Base-by-base conservation (phyloP, 2,888 invertebrate genomes). In the Melanotus villosus region DNA sequence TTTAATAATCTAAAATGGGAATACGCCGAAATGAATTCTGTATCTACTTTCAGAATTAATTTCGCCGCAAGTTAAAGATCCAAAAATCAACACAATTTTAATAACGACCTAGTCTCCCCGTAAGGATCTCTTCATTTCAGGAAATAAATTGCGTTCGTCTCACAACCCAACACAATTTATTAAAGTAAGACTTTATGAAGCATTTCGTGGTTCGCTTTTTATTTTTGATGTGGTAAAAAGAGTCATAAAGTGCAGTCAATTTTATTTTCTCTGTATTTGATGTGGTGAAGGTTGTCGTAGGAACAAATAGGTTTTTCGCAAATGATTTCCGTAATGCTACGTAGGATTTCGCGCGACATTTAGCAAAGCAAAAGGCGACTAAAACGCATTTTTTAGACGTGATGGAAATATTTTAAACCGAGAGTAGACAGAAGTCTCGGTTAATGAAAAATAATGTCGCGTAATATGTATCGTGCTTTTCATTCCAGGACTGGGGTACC, bases 151-250 rank as follows among this genome's bases (percentile, higher is more conserved):
- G 47, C 47, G n/a, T 6, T 47, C 12, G n/a, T 26, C 47, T 16
- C 47, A 47, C 47, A 47, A 23, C 12, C 47, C 47, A 47, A 26
- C 47, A 10, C 47, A 21, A 26, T 21, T 26, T 47, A 47, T 47
- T 47, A 47, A 47, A 47, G 47, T 23, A 47, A 10, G 19, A 47
- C 26, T 47, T 47, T 47, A 47, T 47, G 47, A 47, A 47, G 47
- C 26, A 4, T 21, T 47, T 47, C 4, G 19, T 7, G 43, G 18
- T 47, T 6, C 23, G 23, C 26, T 47, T 47, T 47, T 47, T 47
- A 47, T 47, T 47, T 26, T 23, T 18, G 23, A 23, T 23, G 12
- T 12, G 26, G 47, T 21, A 47, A 47, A 47, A 14, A 45, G 23
- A n/a, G 23, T 23, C 47, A 26, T 47, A 47, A 47, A 47, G 19